Conservation (phyloP, 2,888 invertebrate species). For the Mesorhabditis sp. region DNA sequence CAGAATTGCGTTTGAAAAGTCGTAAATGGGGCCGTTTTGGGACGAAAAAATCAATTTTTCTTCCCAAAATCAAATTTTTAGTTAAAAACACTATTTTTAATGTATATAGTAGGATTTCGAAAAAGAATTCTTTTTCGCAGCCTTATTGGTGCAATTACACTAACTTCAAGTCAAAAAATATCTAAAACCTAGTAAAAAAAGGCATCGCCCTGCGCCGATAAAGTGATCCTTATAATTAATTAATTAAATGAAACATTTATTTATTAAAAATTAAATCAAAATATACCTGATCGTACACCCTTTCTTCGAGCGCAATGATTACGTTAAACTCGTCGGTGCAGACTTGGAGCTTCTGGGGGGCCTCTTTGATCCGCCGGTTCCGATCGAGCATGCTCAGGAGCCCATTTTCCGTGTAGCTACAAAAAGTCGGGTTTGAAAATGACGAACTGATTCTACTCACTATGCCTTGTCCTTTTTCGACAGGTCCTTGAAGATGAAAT, state of each 20-base stretch:
- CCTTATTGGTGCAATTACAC: too few relatives aligned
- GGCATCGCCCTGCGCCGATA: too few relatives aligned
- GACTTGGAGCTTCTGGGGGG: conserved; percentile 89
- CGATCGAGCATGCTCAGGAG: conserved; percentile 94
- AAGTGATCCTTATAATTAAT: not conserved
- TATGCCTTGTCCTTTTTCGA: conserved; percentile 34
- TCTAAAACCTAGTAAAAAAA: too few relatives aligned
- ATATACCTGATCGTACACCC: conserved; percentile 95
- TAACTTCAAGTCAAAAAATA: too few relatives aligned
- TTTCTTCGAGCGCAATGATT: conserved; percentile 91
- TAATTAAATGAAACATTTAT: not conserved
- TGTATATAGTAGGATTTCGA: too few relatives aligned
- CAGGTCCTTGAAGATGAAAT: conserved; percentile 43
- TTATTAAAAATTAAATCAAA: not conserved
- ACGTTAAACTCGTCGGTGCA: conserved; percentile 86
- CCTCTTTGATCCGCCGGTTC: conserved; percentile 87
- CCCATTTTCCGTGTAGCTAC: conserved; percentile 88
- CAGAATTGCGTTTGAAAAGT: too few relatives aligned
- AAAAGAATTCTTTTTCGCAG: too few relatives aligned
- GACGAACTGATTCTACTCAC: conserved; percentile 26
- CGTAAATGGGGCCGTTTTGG: too few relatives aligned
- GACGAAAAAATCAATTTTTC: too few relatives aligned
- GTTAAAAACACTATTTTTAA: too few relatives aligned
- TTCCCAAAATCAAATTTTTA: too few relatives aligned
- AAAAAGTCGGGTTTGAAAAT: not conserved